phyloP scores from a whole-genome alignment of 2,888 invertebrate species.

The Enchytraeus crypticus region DNA sequence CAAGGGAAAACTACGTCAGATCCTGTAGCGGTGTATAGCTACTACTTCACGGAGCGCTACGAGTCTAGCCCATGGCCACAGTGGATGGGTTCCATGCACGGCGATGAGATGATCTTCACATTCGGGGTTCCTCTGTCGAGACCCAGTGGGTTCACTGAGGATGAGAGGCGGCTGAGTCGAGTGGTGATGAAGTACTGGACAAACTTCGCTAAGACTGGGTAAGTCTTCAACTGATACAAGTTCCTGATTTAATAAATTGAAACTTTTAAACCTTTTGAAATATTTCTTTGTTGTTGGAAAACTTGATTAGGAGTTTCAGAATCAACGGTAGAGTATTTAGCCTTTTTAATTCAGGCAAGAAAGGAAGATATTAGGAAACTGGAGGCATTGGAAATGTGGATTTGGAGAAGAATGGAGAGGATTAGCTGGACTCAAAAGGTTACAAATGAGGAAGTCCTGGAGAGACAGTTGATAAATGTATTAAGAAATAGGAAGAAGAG shows the following conservation, averaged over 20 bases:
- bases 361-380: too few species aligned
- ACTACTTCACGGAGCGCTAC: conserved; percentile 74
- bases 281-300: not conserved
- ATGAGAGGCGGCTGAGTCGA: conserved; percentile 73
- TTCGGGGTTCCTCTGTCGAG: conserved; percentile 88
- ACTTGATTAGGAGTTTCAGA: too few species aligned
- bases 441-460: too few species aligned
- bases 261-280: too few species aligned
- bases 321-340: too few species aligned
- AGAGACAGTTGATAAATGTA: too few species aligned
- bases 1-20: conserved; percentile 54
- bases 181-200: conserved; percentile 72
- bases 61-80: conserved; percentile 79
- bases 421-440: too few species aligned
- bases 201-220: conserved; percentile 39
- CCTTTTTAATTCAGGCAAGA: too few species aligned
- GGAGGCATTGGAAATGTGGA: too few species aligned
- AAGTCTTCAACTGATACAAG: too few species aligned
- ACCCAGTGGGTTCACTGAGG: conserved; percentile 68
- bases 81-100: conserved; percentile 93
- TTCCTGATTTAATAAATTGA: not conserved
- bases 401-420: too few species aligned
- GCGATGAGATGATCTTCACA: conserved; percentile 78
- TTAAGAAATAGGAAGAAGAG: too few species aligned
- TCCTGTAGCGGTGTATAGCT: conserved; percentile 78